Evolutionary conservation across 2,113 vertebrate species (phyloP).

Genomic region (Malurus alboscapulatus): DNA sequence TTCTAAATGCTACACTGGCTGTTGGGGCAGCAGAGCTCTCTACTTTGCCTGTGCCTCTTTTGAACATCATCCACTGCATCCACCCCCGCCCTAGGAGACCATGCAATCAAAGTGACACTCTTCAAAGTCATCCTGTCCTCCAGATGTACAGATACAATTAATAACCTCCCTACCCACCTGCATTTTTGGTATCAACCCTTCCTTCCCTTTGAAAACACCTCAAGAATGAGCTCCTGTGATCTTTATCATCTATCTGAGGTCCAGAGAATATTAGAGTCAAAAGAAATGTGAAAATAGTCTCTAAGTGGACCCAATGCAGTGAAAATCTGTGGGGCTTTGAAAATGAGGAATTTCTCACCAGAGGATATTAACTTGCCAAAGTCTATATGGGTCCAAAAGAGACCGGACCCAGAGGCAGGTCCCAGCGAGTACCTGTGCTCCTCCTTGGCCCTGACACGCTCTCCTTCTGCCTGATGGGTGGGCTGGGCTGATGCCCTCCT

Average conservation of each 20-base stretch:
- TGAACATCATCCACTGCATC: neutral
- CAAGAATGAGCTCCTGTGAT: neutral
- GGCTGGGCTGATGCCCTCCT: neutral
- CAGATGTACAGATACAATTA: neutral
- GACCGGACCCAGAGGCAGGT: neutral
- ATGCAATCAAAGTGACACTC: neutral
- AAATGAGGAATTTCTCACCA: neutral
- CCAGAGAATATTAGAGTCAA: neutral
- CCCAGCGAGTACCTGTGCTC: rapidly evolving
- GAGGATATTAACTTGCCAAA: neutral
- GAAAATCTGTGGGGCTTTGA: neutral
- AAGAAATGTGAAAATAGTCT: neutral
- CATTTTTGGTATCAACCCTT: neutral
- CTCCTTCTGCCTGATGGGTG: neutral
- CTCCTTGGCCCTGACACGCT: neutral
- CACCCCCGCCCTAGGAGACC: neutral
- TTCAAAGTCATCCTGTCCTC: neutral
- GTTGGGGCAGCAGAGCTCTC: neutral
- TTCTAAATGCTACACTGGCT: neutral
- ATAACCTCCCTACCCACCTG: neutral
- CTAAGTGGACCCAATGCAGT: neutral
- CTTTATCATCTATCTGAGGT: neutral
- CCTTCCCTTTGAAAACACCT: neutral
- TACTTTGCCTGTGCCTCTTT: neutral
- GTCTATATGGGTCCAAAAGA: neutral